Base-by-base conservation (phyloP, 2,113 vertebrate genomes). In the Anser brachyrhynchus region DNA sequence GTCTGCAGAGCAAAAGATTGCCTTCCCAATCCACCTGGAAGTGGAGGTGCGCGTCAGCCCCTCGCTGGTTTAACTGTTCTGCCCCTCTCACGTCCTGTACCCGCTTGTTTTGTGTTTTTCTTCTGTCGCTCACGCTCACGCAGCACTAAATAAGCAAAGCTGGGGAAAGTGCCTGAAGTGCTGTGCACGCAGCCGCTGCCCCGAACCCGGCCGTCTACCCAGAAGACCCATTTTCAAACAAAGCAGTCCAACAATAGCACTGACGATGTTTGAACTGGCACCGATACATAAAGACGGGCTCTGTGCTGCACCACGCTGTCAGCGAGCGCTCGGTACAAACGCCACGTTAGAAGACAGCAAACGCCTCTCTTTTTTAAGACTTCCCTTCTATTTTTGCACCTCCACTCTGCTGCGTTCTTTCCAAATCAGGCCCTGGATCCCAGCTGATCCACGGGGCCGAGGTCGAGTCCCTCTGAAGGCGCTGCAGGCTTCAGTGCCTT, bases 191-290 rank as follows among this genome's bases (percentile, higher is more conserved):
- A 69, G 70, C 49, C 10, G 54, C 78, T 79, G 49, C 16, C 28
- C 52, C 1, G 5, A 73, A 91, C 29, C 58, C 57, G 89, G 37
- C 87, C 0, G 18, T 87, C 91, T 78, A 58, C 87, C 92, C 93
- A 93, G 76, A 90, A 95, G 93, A 94, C 74, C 90, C 92, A 35
- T 86, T 88, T 90, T 31, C 94, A 95, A 96, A 95, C 93, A 97
- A 92, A 96, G 72, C 12, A 2, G 58, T 90, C 94, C 85, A 93
- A 93, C 92, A 97, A 96, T 92, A 95, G 93, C 93, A 88, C 88
- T 65, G 92, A 90, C 25, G 29, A 81, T 94, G 96, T 93, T 94
- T 96, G 96, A 94, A 92, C 90, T 95, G 95, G 94, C 92, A 81
- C 19, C 1, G 26, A 88, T 80, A 84, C 72, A 77, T 83, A 73